A percentile compares a stretch with the other conserved stretches of the same genome.
These are phyloP conservation scores for Pseudoatta argentina DNA, from an alignment of 1,140 invertebrate genomes.

Conservation along the genomic window DNA sequence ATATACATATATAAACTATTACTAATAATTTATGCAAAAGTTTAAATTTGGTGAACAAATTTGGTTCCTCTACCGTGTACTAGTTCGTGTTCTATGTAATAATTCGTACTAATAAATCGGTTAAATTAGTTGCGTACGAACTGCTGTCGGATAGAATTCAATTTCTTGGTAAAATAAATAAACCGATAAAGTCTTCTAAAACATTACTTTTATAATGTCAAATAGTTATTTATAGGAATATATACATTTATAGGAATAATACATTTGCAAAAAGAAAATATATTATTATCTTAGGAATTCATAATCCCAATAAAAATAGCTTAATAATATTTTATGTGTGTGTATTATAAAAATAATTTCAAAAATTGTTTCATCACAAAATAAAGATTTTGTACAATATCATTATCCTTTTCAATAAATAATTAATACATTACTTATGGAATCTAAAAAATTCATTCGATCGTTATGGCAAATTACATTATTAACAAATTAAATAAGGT, in stretches of 20 bases:
- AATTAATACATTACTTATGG: not conserved
- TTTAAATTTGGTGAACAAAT: not conserved
- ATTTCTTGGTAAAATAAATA: not conserved
- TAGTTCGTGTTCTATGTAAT: not conserved
- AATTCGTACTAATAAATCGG: not conserved
- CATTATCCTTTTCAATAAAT: not conserved
- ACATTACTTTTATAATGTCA: not conserved
- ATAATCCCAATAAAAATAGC: not conserved
- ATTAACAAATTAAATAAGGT: not conserved
- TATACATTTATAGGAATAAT: not conserved
- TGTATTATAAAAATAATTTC: not conserved
- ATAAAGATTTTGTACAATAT: not conserved
- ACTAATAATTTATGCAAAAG: not conserved
- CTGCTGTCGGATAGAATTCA: not conserved
- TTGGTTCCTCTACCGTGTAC: not conserved
- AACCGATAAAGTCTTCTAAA: not conserved
- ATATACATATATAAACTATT: not conserved
- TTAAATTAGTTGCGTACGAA: not conserved
- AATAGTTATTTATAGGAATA: not conserved
- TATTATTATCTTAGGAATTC: not conserved
- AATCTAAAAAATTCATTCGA: not conserved
- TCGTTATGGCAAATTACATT: not conserved
- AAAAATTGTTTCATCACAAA: not conserved
- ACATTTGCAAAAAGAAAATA: not conserved
- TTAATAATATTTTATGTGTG: not conserved